Conservation (phyloP, 2,888 invertebrate species). For the Sceliomorpha sp. region DNA sequence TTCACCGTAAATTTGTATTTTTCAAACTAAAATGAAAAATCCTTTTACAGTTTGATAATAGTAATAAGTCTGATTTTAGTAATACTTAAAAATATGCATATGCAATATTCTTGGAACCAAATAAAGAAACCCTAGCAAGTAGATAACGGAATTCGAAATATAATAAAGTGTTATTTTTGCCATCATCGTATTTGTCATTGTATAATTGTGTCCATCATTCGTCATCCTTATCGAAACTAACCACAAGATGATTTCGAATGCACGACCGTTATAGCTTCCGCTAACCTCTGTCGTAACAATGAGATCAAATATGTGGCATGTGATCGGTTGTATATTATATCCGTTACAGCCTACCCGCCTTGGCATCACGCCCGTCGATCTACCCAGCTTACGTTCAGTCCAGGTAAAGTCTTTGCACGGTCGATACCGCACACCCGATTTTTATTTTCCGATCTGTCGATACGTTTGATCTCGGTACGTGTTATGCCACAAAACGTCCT, state of each 20-base stretch:
- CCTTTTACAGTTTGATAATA: no score
- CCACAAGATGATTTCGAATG: constrained; percentile 18
- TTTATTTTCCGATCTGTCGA: constrained; percentile 9
- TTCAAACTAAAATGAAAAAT: no score
- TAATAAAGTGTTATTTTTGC: constrained; percentile 12
- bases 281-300: constrained; percentile 48
- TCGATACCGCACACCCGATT: constrained; percentile 50
- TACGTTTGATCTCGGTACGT: constrained; percentile 22
- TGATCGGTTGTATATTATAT: constrained; percentile 73
- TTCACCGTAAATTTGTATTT: no score
- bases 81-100: no score
- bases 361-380: constrained; percentile 77
- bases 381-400: constrained; percentile 75
- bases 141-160: no score
- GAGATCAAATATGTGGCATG: constrained; percentile 61
- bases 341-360: constrained; percentile 74
- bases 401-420: constrained; percentile 75
- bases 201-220: constrained; percentile 17
- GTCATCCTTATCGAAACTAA: constrained; percentile 15
- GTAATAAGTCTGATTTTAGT: no score
- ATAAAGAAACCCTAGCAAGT: no score
- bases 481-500: constrained; percentile 1
- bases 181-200: constrained; percentile 11
- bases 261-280: constrained; percentile 36
- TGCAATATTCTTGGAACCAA: no score